Evolutionary conservation across 2,888 invertebrate genomes (phyloP), one percentile per base, ranked within the genome.

Genomic region (Bellardia pandia): DNA sequence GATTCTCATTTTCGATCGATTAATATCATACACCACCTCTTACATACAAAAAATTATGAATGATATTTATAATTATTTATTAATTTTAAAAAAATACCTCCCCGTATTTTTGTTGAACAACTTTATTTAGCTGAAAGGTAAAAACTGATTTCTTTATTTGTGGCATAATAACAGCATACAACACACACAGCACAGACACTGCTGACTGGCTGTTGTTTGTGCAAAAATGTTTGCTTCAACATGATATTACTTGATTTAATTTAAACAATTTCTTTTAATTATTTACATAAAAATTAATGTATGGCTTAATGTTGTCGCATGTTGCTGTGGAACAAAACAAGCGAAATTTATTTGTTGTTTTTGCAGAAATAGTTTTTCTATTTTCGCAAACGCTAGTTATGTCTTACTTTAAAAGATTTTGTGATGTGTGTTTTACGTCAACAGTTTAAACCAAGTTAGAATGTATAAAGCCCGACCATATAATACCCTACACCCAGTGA

Each of bases 251-350:
- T 40, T 62, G 16, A 53, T 48, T 68, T 56, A 56, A 68, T 42
- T 56, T 53, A 77, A 66, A 56, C 23, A 40, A 66, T 56, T 66
- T 68, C 42, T 56, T 68, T 68, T 60, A 60, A 60, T 74, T 58
- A 45, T 74, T 74, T 58, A 74, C 40, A 45, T 45, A n/a, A 74
- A 58, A 37, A 51, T 5, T 69, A 51, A 33, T 68, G 68, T 33
- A 48, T 30, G 13, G 30, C 1, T 66, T 8, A 53, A n/a, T 53
- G 23, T 53, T 53, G 53, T 16, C 53, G 53, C 53, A 53, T 53
- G 53, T 23, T 6, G 53, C 13, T 23, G 23, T n/a, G 16, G 53
- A n/a, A 16, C 2, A 16, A 1, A 16, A 9, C 7, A 0, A 53
- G 45, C 4, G 45, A 45, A 45, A 45, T 11, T 13, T 13, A 45